These are phyloP conservation scores for Gibbula magus DNA, from an alignment of 2,888 invertebrate genomes.

Conservation along the genomic window DNA sequence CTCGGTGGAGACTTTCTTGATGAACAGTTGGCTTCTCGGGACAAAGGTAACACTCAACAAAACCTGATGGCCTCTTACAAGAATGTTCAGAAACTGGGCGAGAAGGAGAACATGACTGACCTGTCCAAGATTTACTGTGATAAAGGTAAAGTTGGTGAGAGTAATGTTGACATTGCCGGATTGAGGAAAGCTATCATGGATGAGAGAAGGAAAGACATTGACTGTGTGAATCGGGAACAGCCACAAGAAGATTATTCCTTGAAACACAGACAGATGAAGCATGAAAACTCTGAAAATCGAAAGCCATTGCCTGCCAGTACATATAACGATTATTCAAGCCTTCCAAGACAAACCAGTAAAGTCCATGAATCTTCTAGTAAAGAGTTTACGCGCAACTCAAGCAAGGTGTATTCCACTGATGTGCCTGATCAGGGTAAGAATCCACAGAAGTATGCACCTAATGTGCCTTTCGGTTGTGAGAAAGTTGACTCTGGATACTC, in stretches of 20 bases:
- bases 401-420: no score
- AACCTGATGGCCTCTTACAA: not conserved
- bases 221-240: not conserved
- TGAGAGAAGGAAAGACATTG: not conserved
- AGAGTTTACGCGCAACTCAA: no score
- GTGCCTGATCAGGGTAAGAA: not conserved
- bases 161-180: not conserved
- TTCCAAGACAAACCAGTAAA: no score
- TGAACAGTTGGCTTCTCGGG: not conserved
- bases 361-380: no score
- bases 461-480: not conserved
- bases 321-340: no score
- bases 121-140: not conserved
- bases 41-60: not conserved
- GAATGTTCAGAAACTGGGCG: not conserved
- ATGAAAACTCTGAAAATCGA: no score
- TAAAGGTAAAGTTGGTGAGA: not conserved
- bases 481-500: not conserved
- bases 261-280: no score
- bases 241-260: no score
- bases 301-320: no score
- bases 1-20: constrained; percentile 11
- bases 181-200: constrained; percentile 6
- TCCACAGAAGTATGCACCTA: not conserved
- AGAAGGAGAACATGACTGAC: not conserved